phyloP scores from a whole-genome alignment of 2,888 invertebrate species.

The Conistra vaccinii region DNA sequence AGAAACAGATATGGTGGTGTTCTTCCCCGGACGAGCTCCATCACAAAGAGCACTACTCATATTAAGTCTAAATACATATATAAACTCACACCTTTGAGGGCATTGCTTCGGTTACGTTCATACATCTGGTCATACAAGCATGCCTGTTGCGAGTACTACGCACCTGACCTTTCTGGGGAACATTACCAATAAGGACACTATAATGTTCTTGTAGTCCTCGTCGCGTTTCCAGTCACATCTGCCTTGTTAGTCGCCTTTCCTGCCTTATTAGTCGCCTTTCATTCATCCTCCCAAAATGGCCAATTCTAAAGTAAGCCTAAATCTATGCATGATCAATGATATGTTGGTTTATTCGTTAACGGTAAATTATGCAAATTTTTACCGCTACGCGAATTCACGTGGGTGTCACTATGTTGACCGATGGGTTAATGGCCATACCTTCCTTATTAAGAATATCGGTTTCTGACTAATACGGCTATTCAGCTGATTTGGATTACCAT shows the following conservation, averaged over 20 bases:
- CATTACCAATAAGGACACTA: not conserved
- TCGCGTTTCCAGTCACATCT: no score
- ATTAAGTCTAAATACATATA: no score
- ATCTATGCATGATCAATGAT: not conserved
- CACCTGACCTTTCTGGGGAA: not conserved
- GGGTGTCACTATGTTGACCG: conserved; percentile 9
- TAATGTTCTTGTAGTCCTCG: no score
- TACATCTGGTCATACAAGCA: no score
- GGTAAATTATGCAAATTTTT: conserved; percentile 45
- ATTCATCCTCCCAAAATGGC: not conserved
- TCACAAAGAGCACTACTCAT: not conserved
- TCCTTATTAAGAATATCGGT: conserved; percentile 6
- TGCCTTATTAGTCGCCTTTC: not conserved
- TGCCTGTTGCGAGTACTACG: not conserved
- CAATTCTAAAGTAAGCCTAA: not conserved
- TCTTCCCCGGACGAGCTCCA: not conserved
- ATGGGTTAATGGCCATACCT: conserved; percentile 35
- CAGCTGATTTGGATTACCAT: conserved; percentile 11
- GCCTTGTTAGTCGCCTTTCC: no score
- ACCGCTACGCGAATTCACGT: conserved; percentile 32
- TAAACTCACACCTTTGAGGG: no score
- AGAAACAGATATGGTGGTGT: not conserved
- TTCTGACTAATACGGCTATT: not conserved
- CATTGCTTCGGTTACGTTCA: no score
- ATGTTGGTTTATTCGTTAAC: not conserved